Evolutionary conservation across 2,113 vertebrate genomes (phyloP).

Genomic region (Quiscalus mexicanus): DNA sequence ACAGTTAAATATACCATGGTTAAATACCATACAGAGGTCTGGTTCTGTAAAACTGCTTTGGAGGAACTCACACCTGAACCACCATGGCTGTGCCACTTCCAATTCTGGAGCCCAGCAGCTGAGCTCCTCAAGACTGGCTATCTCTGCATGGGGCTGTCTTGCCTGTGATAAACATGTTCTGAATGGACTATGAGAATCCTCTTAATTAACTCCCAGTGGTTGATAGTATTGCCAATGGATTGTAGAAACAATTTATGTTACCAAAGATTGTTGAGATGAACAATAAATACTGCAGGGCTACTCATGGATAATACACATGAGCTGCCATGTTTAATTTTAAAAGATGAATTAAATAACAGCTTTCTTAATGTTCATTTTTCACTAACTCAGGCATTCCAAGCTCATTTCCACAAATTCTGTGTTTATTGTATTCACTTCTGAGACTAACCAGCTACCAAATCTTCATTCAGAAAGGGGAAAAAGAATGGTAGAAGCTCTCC

Average conservation of each 20-base stretch:
- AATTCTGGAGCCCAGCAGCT: not conserved
- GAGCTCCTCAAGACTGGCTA: not conserved
- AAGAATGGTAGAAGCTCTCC: not conserved
- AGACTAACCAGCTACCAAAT: not conserved
- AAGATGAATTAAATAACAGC: not conserved
- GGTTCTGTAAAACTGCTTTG: not conserved
- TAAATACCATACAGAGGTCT: not conserved
- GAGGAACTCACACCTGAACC: not conserved
- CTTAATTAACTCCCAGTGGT: not conserved
- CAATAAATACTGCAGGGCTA: not conserved
- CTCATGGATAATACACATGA: not conserved
- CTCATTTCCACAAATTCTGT: not conserved
- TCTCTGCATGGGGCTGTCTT: not conserved
- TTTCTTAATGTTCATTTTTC: not conserved
- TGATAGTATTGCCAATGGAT: not conserved
- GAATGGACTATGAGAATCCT: not conserved
- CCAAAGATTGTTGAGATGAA: constrained; percentile 24
- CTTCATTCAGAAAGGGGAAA: not conserved
- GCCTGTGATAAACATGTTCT: not conserved
- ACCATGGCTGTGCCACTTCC: not conserved
- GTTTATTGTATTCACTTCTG: not conserved
- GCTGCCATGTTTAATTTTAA: not conserved
- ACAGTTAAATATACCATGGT: fast-evolving
- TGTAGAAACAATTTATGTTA: not conserved
- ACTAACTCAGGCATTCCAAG: not conserved